These are phyloP conservation scores for Chaetodon trifascialis DNA, from an alignment of 2,113 vertebrate genomes.

Conservation along the genomic window DNA sequence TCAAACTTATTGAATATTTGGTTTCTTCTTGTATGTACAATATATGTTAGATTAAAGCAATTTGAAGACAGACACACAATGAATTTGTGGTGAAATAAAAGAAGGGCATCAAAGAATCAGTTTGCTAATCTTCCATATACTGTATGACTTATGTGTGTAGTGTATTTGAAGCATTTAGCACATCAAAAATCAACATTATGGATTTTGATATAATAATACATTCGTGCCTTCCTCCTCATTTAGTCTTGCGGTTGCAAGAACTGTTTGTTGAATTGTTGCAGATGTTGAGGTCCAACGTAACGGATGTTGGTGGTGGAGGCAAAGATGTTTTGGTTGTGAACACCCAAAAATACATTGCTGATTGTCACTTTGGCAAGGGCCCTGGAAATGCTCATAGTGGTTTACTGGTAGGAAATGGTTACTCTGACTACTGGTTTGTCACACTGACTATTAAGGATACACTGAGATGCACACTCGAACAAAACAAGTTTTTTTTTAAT, in stretches of 20 bases:
- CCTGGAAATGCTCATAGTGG: neutral
- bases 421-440: neutral
- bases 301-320: neutral
- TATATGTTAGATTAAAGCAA: neutral
- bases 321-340: neutral
- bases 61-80: neutral
- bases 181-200: neutral
- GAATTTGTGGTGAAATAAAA: neutral
- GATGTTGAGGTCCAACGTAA: neutral
- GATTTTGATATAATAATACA: neutral
- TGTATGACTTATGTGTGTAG: neutral
- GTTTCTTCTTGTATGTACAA: neutral
- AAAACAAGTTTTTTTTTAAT: neutral
- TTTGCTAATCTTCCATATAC: neutral
- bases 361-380: neutral
- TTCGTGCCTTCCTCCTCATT: neutral
- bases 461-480: neutral
- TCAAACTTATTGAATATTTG: conserved; percentile 22
- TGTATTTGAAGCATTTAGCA: neutral
- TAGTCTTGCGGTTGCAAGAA: neutral
- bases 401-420: neutral
- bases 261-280: neutral
- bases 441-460: neutral
- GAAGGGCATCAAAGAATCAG: neutral
- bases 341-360: neutral